phyloP scores from a whole-genome alignment of 2,113 vertebrate genomes.

The Agelaius tricolor region DNA sequence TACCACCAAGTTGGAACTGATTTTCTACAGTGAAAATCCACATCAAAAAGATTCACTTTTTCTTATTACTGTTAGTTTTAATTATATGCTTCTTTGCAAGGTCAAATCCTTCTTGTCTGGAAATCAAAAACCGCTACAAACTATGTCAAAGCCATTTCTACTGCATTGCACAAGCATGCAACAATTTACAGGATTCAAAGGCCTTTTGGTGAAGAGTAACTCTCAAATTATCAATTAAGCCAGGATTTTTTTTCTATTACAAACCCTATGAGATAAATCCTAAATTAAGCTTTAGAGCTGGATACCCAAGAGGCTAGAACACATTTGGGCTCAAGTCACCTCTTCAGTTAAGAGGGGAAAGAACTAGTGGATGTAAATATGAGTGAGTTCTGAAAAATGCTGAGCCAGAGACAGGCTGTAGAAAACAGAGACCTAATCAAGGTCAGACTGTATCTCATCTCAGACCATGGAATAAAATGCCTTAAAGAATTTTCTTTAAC shows the following conservation, averaged over 20 bases:
- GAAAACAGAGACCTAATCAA: neutral
- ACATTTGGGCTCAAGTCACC: neutral
- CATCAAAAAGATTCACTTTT: rapidly evolving
- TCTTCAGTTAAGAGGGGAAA: neutral
- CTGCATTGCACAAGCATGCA: rapidly evolving
- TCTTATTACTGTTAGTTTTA: neutral
- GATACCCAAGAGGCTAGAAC: too few relatives aligned
- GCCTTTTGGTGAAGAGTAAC: neutral
- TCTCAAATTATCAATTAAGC: neutral
- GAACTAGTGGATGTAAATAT: neutral
- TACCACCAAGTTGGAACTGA: neutral
- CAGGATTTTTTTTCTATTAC: neutral
- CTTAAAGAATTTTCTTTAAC: neutral
- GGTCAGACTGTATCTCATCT: neutral
- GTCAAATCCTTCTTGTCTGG: neutral
- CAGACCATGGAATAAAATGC: neutral
- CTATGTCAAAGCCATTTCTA: neutral
- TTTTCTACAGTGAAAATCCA: neutral
- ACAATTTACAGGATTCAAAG: neutral
- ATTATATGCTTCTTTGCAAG: neutral
- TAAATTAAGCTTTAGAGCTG: neutral
- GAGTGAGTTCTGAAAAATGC: neutral
- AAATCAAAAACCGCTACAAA: neutral
- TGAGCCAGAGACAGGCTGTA: neutral
- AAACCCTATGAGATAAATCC: neutral